These are phyloP conservation scores for Poeciliopsis infans DNA, from an alignment of 2,797 vertebrate genomes.

Conservation along the genomic window DNA sequence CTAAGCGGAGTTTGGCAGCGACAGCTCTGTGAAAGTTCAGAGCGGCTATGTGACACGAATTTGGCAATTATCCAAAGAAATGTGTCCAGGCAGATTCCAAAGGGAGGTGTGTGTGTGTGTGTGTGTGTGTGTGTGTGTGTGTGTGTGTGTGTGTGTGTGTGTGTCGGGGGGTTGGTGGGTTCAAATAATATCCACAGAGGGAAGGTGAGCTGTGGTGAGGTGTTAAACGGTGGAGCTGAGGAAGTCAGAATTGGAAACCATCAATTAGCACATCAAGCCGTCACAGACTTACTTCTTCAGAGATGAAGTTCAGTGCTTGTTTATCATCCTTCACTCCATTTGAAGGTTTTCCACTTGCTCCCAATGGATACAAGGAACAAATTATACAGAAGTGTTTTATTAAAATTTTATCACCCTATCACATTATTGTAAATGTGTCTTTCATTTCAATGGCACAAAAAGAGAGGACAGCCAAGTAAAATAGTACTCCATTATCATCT, in stretches of 20 bases:
- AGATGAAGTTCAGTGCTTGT: neutral
- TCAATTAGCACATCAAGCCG: constrained; percentile 1
- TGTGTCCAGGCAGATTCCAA: constrained; percentile 35
- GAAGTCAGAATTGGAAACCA: constrained; percentile 26
- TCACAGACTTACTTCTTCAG: neutral
- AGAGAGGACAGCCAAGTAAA: neutral
- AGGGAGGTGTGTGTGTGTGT: neutral
- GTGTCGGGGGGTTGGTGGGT: neutral
- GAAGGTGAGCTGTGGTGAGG: constrained; percentile 15
- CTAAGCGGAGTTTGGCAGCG: constrained; percentile 60
- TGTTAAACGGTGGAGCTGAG: constrained; percentile 28
- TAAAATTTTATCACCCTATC: neutral
- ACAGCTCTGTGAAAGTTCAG: constrained; percentile 50
- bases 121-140: no score
- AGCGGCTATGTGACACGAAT: constrained; percentile 64
- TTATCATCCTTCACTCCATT: neutral
- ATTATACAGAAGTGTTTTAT: neutral
- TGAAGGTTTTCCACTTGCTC: neutral
- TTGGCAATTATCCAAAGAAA: constrained; percentile 58
- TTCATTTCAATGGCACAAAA: neutral
- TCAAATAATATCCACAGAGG: constrained; percentile 29
- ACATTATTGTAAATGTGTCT: neutral
- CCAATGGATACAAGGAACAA: neutral
- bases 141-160: no score
- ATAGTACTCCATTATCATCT: neutral